Evolutionary conservation across 2,888 invertebrate species (phyloP).

Genomic region (Petrolisthes cinctipes): DNA sequence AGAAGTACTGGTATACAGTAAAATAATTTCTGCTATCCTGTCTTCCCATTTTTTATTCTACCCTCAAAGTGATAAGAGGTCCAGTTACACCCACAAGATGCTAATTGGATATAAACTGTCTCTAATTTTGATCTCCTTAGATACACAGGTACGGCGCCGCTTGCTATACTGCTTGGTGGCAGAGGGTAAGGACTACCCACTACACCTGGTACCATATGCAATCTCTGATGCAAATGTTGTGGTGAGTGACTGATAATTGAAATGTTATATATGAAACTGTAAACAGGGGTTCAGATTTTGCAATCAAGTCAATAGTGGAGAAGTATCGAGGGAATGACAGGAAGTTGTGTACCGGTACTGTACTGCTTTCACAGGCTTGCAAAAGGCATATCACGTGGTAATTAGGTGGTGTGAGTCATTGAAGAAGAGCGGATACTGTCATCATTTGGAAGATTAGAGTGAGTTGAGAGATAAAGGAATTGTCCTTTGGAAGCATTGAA

Average conservation of each 20-base stretch:
- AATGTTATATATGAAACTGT: not conserved
- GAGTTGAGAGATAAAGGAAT: too few relatives aligned
- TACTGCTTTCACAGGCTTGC: too few relatives aligned
- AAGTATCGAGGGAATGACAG: too few relatives aligned
- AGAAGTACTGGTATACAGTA: not conserved
- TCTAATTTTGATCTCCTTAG: not conserved
- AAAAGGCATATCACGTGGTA: too few relatives aligned
- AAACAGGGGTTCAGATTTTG: not conserved
- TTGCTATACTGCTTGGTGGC: conserved; percentile 39
- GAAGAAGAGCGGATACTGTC: too few relatives aligned
- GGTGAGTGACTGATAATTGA: conserved; percentile 9
- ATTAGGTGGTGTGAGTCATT: too few relatives aligned
- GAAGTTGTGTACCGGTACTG: too few relatives aligned
- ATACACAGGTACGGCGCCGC: conserved; percentile 4
- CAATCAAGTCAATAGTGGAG: too few relatives aligned
- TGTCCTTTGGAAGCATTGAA: too few relatives aligned
- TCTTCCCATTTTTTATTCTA: too few relatives aligned
- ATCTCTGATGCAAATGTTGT: conserved; percentile 13
- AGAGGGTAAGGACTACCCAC: conserved; percentile 22
- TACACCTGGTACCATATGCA: conserved; percentile 25
- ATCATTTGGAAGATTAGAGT: too few relatives aligned
- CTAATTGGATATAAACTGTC: not conserved
- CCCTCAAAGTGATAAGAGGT: too few relatives aligned
- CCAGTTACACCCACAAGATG: not conserved
- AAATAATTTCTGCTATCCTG: not conserved